Evolutionary conservation across 1,140 invertebrate species (phyloP).

Genomic region (Hylyphantes graminicola): DNA sequence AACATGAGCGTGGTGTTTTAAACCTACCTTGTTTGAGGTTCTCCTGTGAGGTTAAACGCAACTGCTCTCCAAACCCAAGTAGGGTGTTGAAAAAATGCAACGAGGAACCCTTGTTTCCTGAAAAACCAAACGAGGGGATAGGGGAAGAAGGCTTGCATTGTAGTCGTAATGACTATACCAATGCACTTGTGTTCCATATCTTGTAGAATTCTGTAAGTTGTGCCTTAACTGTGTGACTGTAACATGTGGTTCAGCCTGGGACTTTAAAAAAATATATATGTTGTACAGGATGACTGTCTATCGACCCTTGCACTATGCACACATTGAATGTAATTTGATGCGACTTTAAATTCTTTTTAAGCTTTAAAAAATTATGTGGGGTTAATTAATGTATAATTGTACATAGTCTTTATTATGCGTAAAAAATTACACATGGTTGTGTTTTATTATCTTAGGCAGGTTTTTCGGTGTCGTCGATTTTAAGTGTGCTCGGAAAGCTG

Average conservation of each 20-base stretch:
- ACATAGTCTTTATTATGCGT: constrained; percentile 39
- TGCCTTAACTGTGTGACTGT: constrained; percentile 60
- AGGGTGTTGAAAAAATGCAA: too few relatives aligned
- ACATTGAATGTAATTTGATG: not conserved
- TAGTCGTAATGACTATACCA: too few relatives aligned
- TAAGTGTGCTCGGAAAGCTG: too few relatives aligned
- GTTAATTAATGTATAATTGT: constrained; percentile 32
- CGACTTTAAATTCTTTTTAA: not conserved
- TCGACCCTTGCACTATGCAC: not conserved
- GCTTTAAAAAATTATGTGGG: too few relatives aligned
- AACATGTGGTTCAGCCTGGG: constrained; percentile 58
- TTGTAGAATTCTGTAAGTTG: constrained; percentile 51
- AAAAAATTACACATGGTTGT: constrained; percentile 21
- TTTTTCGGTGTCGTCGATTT: not conserved
- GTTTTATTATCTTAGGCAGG: constrained; percentile 22
- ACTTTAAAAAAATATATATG: constrained; percentile 27
- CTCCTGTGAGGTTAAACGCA: too few relatives aligned
- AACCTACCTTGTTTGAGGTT: too few relatives aligned
- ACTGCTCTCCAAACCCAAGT: too few relatives aligned
- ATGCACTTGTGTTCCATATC: constrained; percentile 12
- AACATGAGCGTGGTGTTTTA: too few relatives aligned
- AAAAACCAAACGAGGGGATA: too few relatives aligned
- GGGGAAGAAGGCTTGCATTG: too few relatives aligned
- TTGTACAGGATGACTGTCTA: constrained; percentile 5
- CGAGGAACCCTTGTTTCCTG: too few relatives aligned